Evolutionary conservation across 2,113 vertebrate species (phyloP).

Genomic region (Phycodurus eques): DNA sequence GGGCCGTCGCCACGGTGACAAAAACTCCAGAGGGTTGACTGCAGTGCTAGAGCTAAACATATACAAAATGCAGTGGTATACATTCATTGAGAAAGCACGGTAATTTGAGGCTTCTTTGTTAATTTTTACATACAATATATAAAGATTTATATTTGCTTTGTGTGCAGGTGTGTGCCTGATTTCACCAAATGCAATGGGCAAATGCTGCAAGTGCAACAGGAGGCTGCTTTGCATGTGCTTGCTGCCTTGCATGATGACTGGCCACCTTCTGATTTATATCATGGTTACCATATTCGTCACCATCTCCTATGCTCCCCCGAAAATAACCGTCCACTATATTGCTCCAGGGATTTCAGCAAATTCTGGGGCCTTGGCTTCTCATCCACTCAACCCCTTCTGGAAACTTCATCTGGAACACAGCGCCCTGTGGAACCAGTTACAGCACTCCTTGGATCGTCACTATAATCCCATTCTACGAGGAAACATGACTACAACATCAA

Average conservation of each 20-base stretch:
- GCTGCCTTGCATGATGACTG: constrained; percentile 76
- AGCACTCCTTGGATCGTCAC: constrained; percentile 70
- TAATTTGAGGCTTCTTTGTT: neutral
- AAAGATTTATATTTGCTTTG: neutral
- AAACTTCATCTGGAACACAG: constrained; percentile 66
- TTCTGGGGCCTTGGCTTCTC: constrained; percentile 51
- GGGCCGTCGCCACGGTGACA: constrained; percentile 65
- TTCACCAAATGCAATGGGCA: constrained; percentile 62
- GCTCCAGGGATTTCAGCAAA: constrained; percentile 64
- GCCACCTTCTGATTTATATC: constrained; percentile 74
- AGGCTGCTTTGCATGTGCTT: constrained; percentile 74
- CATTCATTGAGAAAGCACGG: neutral
- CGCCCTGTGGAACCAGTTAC: constrained; percentile 74
- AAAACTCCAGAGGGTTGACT: constrained; percentile 37
- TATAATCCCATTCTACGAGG: constrained; percentile 70
- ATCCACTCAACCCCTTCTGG: constrained; percentile 73
- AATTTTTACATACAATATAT: neutral
- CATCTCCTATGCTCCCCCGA: constrained; percentile 70
- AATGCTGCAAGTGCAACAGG: constrained; percentile 68
- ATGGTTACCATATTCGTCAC: constrained; percentile 73
- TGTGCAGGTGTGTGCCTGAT: constrained; percentile 30
- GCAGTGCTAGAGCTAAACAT: constrained; percentile 21
- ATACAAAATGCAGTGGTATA: constrained; percentile 13
- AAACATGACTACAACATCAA: constrained; percentile 33
- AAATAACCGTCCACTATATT: constrained; percentile 64